Conservation (phyloP, 2,797 vertebrate genomes). For the Neosalanx taihuensis region DNA sequence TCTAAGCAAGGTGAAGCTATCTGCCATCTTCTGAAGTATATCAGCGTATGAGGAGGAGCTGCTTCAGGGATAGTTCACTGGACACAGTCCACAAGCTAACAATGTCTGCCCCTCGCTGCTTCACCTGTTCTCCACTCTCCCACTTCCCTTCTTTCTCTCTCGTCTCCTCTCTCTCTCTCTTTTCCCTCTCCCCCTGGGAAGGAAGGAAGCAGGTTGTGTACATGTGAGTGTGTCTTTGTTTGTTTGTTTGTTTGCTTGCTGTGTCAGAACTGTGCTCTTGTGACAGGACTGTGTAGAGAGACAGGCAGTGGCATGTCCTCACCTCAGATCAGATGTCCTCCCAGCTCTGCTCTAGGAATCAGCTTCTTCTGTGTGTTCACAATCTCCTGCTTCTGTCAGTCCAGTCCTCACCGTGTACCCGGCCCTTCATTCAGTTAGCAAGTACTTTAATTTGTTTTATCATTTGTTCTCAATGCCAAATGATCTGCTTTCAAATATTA, state of each 20-base stretch:
- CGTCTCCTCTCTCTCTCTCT: background rate
- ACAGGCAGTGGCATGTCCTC: conserved; percentile 20
- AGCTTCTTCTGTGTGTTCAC: background rate
- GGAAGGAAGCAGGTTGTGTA: background rate
- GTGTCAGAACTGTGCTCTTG: conserved; percentile 7
- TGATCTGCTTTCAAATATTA: no score
- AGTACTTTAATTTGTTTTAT: no score
- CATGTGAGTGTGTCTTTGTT: background rate
- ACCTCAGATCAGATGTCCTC: conserved; percentile 26
- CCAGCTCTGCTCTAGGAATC: conserved; percentile 13
- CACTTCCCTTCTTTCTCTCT: background rate
- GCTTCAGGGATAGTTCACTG: conserved; percentile 70
- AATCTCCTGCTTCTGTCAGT: background rate
- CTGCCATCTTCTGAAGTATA: no score
- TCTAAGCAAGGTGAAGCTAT: no score
- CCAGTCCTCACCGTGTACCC: background rate
- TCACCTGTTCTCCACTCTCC: conserved; percentile 48
- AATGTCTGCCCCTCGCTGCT: conserved; percentile 49
- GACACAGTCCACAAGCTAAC: conserved; percentile 59
- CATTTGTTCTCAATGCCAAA: no score
- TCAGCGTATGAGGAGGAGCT: conserved; percentile 17
- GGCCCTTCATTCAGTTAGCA: no score
- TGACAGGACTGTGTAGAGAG: conserved; percentile 6
- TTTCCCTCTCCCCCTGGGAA: no score
- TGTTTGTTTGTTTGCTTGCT: conserved; percentile 34